These are phyloP conservation scores for Rhineura floridana DNA, from an alignment of 2,113 vertebrate genomes.

Conservation along the genomic window DNA sequence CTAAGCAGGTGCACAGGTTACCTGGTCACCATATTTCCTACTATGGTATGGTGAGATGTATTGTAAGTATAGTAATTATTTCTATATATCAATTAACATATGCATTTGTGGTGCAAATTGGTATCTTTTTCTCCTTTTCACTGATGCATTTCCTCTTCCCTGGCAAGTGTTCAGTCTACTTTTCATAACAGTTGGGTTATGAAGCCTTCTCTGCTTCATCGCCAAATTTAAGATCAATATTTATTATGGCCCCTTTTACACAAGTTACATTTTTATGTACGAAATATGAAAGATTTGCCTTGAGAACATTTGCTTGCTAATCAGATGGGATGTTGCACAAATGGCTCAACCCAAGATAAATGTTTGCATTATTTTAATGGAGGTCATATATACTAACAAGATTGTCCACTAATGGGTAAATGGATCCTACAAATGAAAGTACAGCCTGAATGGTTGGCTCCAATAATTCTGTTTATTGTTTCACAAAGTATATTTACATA, in stretches of 20 bases:
- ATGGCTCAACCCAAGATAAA: background rate
- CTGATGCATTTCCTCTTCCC: background rate
- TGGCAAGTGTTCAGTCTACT: background rate
- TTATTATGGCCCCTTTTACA: background rate
- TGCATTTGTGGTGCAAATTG: too few species aligned
- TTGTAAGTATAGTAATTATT: too few species aligned
- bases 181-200: background rate
- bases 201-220: background rate
- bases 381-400: constrained; percentile 30
- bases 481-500: constrained; percentile 42
- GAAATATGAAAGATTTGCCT: background rate
- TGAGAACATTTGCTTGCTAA: background rate
- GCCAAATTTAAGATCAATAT: background rate
- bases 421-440: constrained; percentile 15
- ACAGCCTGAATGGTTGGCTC: constrained; percentile 30
- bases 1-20: too few species aligned
- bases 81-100: too few species aligned
- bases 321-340: background rate
- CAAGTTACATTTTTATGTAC: background rate
- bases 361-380: constrained; percentile 23
- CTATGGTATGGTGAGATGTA: too few species aligned
- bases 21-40: too few species aligned
- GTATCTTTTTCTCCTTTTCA: too few species aligned
- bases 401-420: constrained; percentile 31
- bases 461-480: constrained; percentile 21